Evolutionary conservation across 2,797 vertebrate genomes (phyloP), one percentile per base, ranked within the genome.

Genomic region (Lindbergichthys nudifrons): DNA sequence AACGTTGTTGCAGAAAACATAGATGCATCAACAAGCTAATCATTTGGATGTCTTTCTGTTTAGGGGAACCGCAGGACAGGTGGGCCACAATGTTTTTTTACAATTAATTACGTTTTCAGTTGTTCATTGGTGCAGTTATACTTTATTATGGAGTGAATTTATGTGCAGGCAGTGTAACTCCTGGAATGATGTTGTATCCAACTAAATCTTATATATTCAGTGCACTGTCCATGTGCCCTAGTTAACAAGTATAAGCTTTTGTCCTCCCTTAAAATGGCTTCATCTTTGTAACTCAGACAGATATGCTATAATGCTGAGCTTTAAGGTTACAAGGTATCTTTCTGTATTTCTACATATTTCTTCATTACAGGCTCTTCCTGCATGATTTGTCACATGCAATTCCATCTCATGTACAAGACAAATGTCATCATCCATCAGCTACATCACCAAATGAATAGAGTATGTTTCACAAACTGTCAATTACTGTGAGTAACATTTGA

Each of bases 1-100:
- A 80, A 77, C 65, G 42, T 72, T 81, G 79, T 63, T 61, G 45
- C 52, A 42, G 69, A 64, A 80, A 72, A 64, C 56, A 69, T 62
- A 75, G 53, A 61, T 66, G 64, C 53, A 66, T 64, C 58, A 54
- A 69, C 62, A 78, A 52, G 63, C 65, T 74, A 63, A 70, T 84
- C 45, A 68, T 69, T 73, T 32, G 56, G 48, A 2, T 59, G 32
- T 21, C 19, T 53, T 5, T 36, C 42, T 46, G 10, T 46, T 42
- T 18, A 15, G 12, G 39, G 42, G 7, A 36, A 52, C 30, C 51
- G 41, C 42, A 21, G 16, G 15, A 30, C 39, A 62, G 41, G 30
- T 32, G 58, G 41, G 10, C 32, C 42, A 58, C 6, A 19, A 16
- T 64, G 56, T n/a, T 73, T 74, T 59, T 56, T 36, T 36, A 36